Conservation (phyloP, 2,113 vertebrate genomes). For the Peromyscus polionotus region DNA sequence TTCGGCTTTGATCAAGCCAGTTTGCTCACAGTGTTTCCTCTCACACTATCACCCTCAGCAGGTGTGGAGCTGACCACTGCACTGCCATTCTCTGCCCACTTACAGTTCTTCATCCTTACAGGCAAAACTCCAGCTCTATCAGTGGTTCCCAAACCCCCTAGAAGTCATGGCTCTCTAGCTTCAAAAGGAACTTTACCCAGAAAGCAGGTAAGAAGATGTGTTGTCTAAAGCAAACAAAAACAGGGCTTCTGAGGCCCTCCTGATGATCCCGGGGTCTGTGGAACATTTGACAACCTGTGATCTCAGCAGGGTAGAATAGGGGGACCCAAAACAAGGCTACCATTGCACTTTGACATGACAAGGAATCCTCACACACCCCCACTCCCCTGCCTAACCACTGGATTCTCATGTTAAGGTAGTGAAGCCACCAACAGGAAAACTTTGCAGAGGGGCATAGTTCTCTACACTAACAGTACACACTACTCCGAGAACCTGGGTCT, state of each 20-base stretch:
- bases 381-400: neutral
- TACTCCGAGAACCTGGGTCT: neutral
- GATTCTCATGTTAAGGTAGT: neutral
- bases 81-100: too few relatives aligned
- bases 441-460: rapidly evolving
- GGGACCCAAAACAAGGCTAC: neutral
- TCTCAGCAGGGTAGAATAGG: neutral
- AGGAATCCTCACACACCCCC: too few relatives aligned
- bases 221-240: neutral
- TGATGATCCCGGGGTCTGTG: neutral
- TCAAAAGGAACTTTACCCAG: neutral
- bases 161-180: neutral
- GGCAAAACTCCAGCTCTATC: neutral
- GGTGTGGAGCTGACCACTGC: too few relatives aligned
- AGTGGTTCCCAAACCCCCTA: neutral
- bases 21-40: neutral
- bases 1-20: neutral
- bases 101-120: neutral
- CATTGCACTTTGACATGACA: neutral
- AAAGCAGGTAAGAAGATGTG: neutral
- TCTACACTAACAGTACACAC: rapidly evolving
- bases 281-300: neutral
- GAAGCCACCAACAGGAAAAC: neutral
- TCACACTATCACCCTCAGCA: rapidly evolving
- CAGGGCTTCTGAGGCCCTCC: neutral